A percentile compares a stretch with the other conserved stretches of the same genome.
Evolutionary conservation across 2,888 invertebrate species (phyloP).

Genomic region (Horisme vitalbata): DNA sequence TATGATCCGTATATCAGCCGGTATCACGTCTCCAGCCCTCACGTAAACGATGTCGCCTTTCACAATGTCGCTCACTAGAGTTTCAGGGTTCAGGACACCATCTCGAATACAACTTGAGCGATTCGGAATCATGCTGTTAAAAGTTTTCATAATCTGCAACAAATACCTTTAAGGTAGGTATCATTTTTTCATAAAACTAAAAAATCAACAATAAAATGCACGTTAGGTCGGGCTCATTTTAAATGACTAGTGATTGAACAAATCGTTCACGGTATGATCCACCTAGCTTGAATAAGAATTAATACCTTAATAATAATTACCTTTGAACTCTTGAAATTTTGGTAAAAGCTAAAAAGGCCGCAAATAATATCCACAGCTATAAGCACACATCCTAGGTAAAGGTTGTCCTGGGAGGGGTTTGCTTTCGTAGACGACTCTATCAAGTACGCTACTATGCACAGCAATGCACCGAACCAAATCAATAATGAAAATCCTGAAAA

Average conservation of each 20-base stretch:
- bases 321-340: conserved; percentile 97
- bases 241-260: too few species aligned
- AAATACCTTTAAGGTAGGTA: neutral
- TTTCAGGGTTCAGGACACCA: conserved; percentile 89
- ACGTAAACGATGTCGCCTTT: conserved; percentile 94
- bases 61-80: conserved; percentile 94
- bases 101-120: conserved; percentile 95
- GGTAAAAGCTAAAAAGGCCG: conserved; percentile 98
- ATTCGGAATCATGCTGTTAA: conserved; percentile 97
- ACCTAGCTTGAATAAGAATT: too few species aligned
- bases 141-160: conserved; percentile 97
- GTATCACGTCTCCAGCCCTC: conserved; percentile 98
- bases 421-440: conserved; percentile 90
- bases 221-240: too few species aligned
- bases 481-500: conserved; percentile 89
- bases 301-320: too few species aligned
- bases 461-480: conserved; percentile 89
- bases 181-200: too few species aligned
- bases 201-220: too few species aligned
- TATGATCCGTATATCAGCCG: conserved; percentile 98
- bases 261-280: too few species aligned
- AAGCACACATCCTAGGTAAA: conserved; percentile 96
- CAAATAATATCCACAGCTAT: conserved; percentile 97
- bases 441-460: conserved; percentile 85
- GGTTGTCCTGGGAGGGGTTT: conserved; percentile 95